Evolutionary conservation across 2,797 vertebrate species (phyloP), one percentile per base, ranked within the genome.

Genomic region (Clarias pachynema): DNA sequence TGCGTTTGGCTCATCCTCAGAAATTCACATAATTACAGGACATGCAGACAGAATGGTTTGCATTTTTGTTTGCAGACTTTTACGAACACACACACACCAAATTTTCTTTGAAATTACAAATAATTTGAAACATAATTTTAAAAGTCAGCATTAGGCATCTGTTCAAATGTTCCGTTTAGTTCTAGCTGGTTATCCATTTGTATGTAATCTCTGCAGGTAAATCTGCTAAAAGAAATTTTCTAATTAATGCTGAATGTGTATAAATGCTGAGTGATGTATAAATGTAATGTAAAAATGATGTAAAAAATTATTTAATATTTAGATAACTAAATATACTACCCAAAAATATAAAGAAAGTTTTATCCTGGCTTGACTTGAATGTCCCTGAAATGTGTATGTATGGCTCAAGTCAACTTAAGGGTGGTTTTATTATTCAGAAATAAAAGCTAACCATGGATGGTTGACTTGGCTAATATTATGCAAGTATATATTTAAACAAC

Each of bases 11-110:
- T 60, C 22, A 15, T 62, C 26, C 65, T 57, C 49, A 82, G 22
- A 70, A 82, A 70, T 34, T 40, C 65, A 37, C 49, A 57, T 82
- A 70, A 82, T 70, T 81, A 57, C 29, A 82, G 53, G 53, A 82
- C 9, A 69, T 56, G 8, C n/a, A 68, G 44, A 65, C 15, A 5
- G 79, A 68, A 56, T 15, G 8, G 20, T 70, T 81, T 34, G 44
- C 44, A 69, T 40, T 81, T 57, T 56, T 31, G 31, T 69, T 80
- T 4, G 40, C n/a, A 63, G 34, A 24, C 34, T 60, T 44, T 44
- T 60, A 14, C 37, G 37, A 16, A 5, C 29, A 15, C 44, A 49
- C 44, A 49, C 44, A 49, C 10, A 49, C 44, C 44, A 65, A 49
- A 26, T 63, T 63, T 65, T 4, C 22, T 49, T 66, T 26, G 24